Evolutionary conservation across 2,888 invertebrate species (phyloP).

Genomic region (Pimpla rufipes): DNA sequence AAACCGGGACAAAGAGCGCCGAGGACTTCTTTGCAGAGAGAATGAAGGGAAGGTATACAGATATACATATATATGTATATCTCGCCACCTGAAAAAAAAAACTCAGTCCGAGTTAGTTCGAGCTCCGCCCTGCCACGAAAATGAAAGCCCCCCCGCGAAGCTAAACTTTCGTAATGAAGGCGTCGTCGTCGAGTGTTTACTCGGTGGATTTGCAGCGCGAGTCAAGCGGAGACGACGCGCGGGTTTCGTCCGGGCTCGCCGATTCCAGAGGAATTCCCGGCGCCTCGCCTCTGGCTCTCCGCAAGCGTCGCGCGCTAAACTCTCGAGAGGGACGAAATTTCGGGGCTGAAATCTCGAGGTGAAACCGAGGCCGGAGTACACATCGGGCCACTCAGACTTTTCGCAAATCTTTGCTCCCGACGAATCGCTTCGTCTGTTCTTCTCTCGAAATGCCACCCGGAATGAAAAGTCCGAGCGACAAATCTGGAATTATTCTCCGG

Average conservation of each 20-base stretch:
- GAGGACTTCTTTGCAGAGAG: slow-evolving; percentile 6
- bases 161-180: slow-evolving; percentile 78
- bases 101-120: slow-evolving; percentile 72
- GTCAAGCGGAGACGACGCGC: slow-evolving; percentile 58
- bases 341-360: neutral
- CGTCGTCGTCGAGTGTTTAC: slow-evolving; percentile 74
- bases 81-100: slow-evolving; percentile 70
- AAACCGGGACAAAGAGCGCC: slow-evolving; percentile 20
- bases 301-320: neutral
- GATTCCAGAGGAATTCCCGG: neutral
- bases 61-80: no score
- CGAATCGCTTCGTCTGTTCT: neutral
- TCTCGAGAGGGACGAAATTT: neutral
- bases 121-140: slow-evolving; percentile 72
- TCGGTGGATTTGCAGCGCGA: slow-evolving; percentile 73
- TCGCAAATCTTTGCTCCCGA: neutral
- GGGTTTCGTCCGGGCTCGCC: neutral
- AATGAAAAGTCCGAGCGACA: slow-evolving; percentile 1
- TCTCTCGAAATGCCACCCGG: neutral
- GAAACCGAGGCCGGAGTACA: slow-evolving; percentile 13
- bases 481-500: neutral
- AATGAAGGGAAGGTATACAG: slow-evolving; percentile 7
- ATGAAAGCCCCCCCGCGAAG: slow-evolving; percentile 75
- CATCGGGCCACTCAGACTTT: slow-evolving; percentile 15
- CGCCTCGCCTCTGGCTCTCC: neutral